A percentile compares a stretch with the other conserved stretches of the same genome.
These are phyloP conservation scores for Catharus minimus DNA, from an alignment of 2,113 vertebrate genomes.

Conservation along the genomic window DNA sequence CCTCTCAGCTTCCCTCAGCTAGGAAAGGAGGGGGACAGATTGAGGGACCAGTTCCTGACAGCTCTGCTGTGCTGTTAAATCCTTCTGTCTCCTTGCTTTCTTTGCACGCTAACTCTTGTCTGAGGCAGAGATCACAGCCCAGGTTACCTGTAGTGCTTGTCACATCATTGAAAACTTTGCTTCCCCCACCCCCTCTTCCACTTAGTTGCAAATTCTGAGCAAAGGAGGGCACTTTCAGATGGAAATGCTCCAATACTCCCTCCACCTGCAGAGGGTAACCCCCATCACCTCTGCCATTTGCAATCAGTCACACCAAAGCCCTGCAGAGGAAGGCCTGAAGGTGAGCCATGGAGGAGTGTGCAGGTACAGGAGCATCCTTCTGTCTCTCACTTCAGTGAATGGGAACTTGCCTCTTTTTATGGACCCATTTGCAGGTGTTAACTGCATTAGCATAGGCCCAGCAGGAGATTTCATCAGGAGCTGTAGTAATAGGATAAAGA, in stretches of 20 bases:
- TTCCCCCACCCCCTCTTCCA: accelerated
- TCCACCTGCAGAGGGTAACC: background rate
- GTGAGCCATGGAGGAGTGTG: background rate
- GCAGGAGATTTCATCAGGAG: background rate
- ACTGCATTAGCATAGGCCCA: background rate
- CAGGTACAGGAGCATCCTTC: background rate
- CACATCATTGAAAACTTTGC: background rate
- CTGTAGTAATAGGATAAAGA: background rate
- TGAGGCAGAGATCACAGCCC: background rate
- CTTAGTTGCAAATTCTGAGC: background rate
- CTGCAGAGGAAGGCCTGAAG: background rate
- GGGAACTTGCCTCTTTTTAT: background rate
- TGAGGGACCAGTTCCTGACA: background rate
- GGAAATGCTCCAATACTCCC: background rate
- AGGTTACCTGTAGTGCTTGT: background rate
- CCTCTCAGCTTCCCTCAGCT: background rate
- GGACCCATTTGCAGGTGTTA: constrained; percentile 19
- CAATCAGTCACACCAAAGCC: background rate
- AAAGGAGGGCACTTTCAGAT: background rate
- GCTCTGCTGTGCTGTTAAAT: background rate
- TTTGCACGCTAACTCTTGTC: background rate
- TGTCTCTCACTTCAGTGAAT: background rate
- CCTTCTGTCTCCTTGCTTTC: background rate
- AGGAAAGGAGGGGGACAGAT: background rate
- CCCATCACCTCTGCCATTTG: background rate